Evolutionary conservation across 2,797 vertebrate genomes (phyloP), one percentile per base, ranked within the genome.

Genomic region (Serranus cabrilla): DNA sequence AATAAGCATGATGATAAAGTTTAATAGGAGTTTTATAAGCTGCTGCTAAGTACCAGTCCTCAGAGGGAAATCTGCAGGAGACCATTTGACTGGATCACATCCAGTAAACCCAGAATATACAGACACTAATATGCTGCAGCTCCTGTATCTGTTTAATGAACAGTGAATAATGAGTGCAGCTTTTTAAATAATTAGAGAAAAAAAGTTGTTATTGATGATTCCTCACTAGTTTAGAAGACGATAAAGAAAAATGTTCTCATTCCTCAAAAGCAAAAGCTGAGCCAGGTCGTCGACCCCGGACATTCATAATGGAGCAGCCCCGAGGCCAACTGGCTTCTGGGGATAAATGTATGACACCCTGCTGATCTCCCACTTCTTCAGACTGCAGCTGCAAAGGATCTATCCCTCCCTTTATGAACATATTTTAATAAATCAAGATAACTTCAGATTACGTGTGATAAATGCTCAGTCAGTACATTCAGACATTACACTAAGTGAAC

Each of bases 401-500:
- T 10, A 9, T 51, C 20, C 27, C 16, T 6, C 5, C 9, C 10
- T 18, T 16, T 45, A 34, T 66, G 70, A 61, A 12, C 37, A 50
- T 46, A 17, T 57, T 72, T 71, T n/a, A 52, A 68, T 70, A 76
- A 83, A 83, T 72, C 45, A 69, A 57, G 39, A 66, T 59, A 61
- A 65, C n/a, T 60, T 49, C 55, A 69, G 63, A 83, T 87, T 74
- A 74, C 72, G 25, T n/a, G 16, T 39, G 52, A 71, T 75, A 66
- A 74, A 79, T 25, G 52, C 56, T 57, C 64, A 71, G 71, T 69
- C 55, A 23, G 73, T 73, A 45, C 66, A 75, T 89, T 87, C 71
- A 84, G 34, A 78, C 61, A 43, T 76, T 50, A 75, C 64, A 70
- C 57, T 84, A 87, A 91, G 62, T 80, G 75, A 84, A 87, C 66